phyloP scores from a whole-genome alignment of 1,140 invertebrate genomes.

The Nebria ingens region DNA sequence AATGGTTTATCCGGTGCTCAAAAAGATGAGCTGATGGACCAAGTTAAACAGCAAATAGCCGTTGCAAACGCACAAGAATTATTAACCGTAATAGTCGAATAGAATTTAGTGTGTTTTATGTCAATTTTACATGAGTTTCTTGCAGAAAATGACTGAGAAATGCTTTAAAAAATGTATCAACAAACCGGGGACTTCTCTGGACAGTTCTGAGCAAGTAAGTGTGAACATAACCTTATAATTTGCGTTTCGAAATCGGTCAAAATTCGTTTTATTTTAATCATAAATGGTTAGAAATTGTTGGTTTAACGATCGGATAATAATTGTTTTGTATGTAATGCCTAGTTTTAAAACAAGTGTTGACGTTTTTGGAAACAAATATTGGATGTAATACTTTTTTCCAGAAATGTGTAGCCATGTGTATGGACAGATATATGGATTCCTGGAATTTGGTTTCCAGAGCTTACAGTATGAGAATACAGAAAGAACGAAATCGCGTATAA shows the following conservation, averaged over 20 bases:
- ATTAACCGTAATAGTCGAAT: constrained; percentile 54
- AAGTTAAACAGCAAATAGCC: constrained; percentile 93
- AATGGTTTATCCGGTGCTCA: constrained; percentile 49
- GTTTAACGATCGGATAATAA: no score
- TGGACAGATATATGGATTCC: constrained; percentile 95
- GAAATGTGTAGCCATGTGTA: constrained; percentile 96
- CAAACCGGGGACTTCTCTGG: constrained; percentile 83
- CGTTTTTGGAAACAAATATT: no score
- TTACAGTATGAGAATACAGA: constrained; percentile 70
- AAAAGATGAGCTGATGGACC: constrained; percentile 86
- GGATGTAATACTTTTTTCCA: constrained; percentile 35
- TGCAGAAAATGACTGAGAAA: constrained; percentile 92
- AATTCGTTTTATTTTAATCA: no score
- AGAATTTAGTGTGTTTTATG: constrained; percentile 12
- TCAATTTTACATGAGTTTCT: constrained; percentile 31
- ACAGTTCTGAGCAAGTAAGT: constrained; percentile 80
- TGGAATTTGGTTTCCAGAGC: constrained; percentile 83
- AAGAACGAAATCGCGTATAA: constrained; percentile 46
- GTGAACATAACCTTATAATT: constrained; percentile 7
- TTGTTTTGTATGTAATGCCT: no score
- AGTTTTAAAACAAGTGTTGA: constrained; percentile 5
- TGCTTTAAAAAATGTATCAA: constrained; percentile 91
- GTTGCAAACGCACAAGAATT: constrained; percentile 91
- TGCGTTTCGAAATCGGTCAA: no score
- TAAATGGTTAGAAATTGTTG: constrained; percentile 10